These are phyloP conservation scores for Ashinkailepas kermadecensis DNA, from an alignment of 2,888 invertebrate genomes.

Conservation along the genomic window DNA sequence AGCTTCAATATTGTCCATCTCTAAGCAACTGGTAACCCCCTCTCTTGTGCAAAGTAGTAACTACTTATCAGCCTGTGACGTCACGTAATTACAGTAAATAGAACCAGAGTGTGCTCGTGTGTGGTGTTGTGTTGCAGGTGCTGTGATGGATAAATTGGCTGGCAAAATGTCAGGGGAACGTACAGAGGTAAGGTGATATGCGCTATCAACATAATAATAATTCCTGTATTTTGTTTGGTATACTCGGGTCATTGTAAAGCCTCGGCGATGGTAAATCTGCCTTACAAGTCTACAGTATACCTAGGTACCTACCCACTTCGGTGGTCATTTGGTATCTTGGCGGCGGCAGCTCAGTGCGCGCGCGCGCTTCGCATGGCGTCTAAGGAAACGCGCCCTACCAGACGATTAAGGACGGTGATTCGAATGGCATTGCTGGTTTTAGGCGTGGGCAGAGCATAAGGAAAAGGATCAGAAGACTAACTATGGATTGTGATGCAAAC, in stretches of 20 bases:
- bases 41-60: conserved; percentile 2
- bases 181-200: neutral
- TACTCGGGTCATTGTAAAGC: neutral
- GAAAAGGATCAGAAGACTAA: too few species aligned
- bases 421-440: too few species aligned
- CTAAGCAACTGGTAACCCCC: neutral
- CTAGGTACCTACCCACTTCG: neutral
- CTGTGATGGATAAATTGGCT: neutral
- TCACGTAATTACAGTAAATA: conserved; percentile 35
- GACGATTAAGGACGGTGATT: too few species aligned
- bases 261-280: neutral
- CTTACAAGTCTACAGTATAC: neutral
- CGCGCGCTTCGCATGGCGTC: neutral
- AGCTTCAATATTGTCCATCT: neutral
- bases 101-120: conserved; percentile 25
- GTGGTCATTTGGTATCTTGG: neutral
- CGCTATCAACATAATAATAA: neutral
- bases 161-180: neutral
- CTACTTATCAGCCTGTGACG: conserved; percentile 32
- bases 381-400: too few species aligned
- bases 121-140: neutral
- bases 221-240: neutral
- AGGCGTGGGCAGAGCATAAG: too few species aligned
- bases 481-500: too few species aligned
- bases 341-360: neutral